Conservation (phyloP, 1,140 invertebrate genomes). For the Zaprionus ornatus region DNA sequence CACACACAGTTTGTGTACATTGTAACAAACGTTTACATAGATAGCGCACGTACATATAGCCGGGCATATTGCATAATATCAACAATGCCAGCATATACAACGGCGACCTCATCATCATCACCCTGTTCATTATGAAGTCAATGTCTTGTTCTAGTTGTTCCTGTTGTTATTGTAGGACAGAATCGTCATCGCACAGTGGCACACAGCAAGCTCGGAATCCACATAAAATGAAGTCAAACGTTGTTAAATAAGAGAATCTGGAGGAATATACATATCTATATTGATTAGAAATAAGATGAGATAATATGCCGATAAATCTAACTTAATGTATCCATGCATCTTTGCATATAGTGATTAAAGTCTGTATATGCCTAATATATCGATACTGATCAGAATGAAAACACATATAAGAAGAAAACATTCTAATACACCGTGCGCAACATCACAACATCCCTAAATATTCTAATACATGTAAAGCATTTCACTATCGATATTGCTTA, state of each 20-base stretch:
- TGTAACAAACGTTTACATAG: constrained; percentile 1
- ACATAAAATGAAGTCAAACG: not conserved
- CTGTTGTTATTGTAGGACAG: not conserved
- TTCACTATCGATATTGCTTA: not conserved
- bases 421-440: too few species aligned
- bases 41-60: not conserved
- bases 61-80: constrained; percentile 58
- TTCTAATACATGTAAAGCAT: too few species aligned
- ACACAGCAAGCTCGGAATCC: not conserved
- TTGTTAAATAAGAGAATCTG: too few species aligned
- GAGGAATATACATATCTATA: too few species aligned
- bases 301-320: too few species aligned
- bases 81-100: constrained; percentile 36
- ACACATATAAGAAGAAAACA: too few species aligned
- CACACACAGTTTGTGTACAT: constrained; percentile 7
- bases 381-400: too few species aligned
- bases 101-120: constrained; percentile 32
- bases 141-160: constrained; percentile 18
- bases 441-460: too few species aligned
- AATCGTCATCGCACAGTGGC: constrained; percentile 9
- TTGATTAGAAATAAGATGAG: too few species aligned
- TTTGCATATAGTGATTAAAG: too few species aligned
- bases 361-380: too few species aligned
- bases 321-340: too few species aligned
- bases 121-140: constrained; percentile 42